Conservation (phyloP, 1,140 invertebrate species). For the Drosophila pruinosa region DNA sequence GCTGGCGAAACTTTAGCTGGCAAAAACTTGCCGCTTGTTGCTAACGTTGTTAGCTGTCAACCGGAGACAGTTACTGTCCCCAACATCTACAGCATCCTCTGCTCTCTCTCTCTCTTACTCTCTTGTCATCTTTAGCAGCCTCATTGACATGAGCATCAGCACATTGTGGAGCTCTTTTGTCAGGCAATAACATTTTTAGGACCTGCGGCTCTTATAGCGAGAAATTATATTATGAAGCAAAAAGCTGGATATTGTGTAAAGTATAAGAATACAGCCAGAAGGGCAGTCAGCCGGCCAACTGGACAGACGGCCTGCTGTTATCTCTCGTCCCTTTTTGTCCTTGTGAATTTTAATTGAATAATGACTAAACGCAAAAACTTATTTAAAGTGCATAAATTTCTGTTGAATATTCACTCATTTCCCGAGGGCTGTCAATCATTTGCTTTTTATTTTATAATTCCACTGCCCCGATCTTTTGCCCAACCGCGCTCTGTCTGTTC, state of each 20-base stretch:
- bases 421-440: constrained; percentile 41
- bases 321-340: neutral
- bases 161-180: constrained; percentile 32
- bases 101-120: too few relatives aligned
- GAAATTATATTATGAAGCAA: constrained; percentile 43
- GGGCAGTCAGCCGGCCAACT: neutral
- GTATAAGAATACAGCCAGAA: constrained; percentile 5
- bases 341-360: constrained; percentile 62
- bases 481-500: neutral
- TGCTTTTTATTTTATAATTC: constrained; percentile 7
- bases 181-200: constrained; percentile 42
- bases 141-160: constrained; percentile 14
- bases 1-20: neutral
- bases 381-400: constrained; percentile 62
- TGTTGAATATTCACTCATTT: constrained; percentile 40
- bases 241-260: constrained; percentile 10
- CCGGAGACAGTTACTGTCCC: constrained; percentile 1
- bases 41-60: constrained; percentile 37
- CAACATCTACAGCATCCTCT: too few relatives aligned
- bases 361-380: constrained; percentile 51
- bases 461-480: neutral
- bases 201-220: constrained; percentile 37
- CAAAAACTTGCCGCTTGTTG: constrained; percentile 18
- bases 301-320: neutral
- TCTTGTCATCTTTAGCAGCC: constrained; percentile 5